Conservation (phyloP, 64 coral and sea anemone species). For the Catalaphyllia jardinei region DNA sequence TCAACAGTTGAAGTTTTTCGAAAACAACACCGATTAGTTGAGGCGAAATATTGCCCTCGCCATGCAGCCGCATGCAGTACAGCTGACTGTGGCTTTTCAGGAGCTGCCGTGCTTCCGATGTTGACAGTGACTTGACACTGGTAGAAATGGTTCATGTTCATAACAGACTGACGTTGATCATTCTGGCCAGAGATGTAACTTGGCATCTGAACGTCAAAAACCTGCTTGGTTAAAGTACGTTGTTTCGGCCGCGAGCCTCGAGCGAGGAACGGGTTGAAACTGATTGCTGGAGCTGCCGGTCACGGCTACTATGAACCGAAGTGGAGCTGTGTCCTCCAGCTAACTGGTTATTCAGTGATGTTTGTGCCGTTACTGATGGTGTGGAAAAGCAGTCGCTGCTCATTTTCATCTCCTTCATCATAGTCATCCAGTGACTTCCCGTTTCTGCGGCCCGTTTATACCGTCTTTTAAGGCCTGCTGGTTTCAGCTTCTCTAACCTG, state of each 20-base stretch:
- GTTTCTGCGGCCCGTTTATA: neutral
- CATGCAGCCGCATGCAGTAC: neutral
- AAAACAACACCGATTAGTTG: neutral
- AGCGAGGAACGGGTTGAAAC: neutral
- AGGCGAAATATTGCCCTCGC: neutral
- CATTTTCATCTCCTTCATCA: conserved; percentile 1
- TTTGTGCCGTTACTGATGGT: neutral
- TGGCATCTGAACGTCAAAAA: neutral
- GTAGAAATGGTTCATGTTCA: conserved; percentile 19
- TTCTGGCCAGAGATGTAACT: neutral
- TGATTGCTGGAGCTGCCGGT: neutral
- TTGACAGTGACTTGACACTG: conserved; percentile 35
- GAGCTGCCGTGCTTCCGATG: conserved; percentile 16
- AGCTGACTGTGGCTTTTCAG: conserved; percentile 12
- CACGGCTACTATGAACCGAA: too few relatives aligned
- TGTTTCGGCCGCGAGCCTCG: neutral
- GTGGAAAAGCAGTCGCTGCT: neutral
- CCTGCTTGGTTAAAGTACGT: neutral
- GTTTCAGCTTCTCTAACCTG: too few relatives aligned
- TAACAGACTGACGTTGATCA: conserved; percentile 20
- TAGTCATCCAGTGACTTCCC: conserved; percentile 2
- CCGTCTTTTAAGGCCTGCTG: too few relatives aligned
- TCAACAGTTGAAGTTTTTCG: neutral
- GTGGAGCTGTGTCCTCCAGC: neutral
- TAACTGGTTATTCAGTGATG: neutral